Conservation (phyloP, 1,140 invertebrate species). For the Papilio helenus region DNA sequence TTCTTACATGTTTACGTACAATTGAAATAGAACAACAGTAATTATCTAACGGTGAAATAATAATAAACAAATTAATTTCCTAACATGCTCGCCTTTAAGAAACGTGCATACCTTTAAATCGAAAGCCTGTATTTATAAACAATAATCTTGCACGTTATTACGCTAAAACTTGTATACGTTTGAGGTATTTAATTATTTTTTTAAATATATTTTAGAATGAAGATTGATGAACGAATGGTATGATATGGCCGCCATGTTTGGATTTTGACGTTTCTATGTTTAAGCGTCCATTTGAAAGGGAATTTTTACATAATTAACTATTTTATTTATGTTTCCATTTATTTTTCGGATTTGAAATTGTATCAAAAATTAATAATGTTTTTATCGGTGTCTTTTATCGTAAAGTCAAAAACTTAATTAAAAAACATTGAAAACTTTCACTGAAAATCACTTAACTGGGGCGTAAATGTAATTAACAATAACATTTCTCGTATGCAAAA, state of each 20-base stretch:
- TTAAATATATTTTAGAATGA: no score
- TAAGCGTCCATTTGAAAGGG: no score
- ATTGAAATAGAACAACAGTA: not conserved
- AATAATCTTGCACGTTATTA: not conserved
- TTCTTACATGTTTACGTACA: not conserved
- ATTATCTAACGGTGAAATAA: not conserved
- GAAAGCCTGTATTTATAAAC: not conserved
- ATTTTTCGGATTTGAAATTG: no score
- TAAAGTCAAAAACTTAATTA: not conserved
- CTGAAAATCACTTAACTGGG: not conserved
- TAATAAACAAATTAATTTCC: not conserved
- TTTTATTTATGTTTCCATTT: no score
- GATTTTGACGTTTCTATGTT: no score
- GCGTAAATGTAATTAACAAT: conserved; percentile 17
- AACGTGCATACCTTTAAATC: not conserved
- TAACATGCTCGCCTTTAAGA: no score
- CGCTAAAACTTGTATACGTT: no score
- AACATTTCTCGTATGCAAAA: conserved; percentile 46
- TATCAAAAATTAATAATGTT: no score
- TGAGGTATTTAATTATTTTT: no score
- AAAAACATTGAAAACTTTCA: conserved; percentile 3
- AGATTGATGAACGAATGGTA: no score
- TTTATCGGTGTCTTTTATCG: not conserved
- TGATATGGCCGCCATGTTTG: no score
- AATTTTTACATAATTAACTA: no score